Evolutionary conservation across 2,888 invertebrate genomes (phyloP), one percentile per base, ranked within the genome.

Genomic region (Noctua comes): DNA sequence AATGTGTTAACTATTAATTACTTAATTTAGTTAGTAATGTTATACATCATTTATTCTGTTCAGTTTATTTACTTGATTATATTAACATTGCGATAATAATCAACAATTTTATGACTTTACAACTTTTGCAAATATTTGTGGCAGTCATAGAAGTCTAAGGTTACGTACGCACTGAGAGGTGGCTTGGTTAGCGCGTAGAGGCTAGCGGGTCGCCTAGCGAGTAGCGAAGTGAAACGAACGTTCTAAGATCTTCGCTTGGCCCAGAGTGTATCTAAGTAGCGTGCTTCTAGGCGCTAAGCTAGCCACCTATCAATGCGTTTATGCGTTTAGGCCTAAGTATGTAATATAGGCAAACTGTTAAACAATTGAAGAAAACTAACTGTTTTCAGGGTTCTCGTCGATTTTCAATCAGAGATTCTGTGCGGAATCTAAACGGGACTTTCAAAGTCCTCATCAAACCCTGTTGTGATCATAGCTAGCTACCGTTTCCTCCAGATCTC

Each of bases 1-100:
- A 59, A 59, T 36, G 16, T 27, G 7, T 16, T n/a, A 59, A 64
- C 13, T 70, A 54, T 73, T 70, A 62, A 84, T 84, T 21, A 79
- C 40, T 62, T 70, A 24, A 27, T 68, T 13, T 31, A 54, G 65
- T 6, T 21, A 16, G 27, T 16, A 27, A 7, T 10, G 10, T 27
- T 69, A 1, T 16, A 62, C n/a, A 27, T 31, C 43, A 27, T 16
- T 66, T 31, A n/a, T 24, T 51, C 1, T 2, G 7, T 69, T 40
- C 1, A 13, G 27, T 48, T 18, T 21, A n/a, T 27, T 27, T 21
- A 16, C 1, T 74, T 40, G 8, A 24, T 6, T 71, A 18, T 18
- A 18, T 54, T 11, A 54, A 54, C 27, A 27, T 51, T 57, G n/a
- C 57, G n/a, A 57, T 13, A 57, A 57, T 13, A n/a, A 57, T 57